phyloP scores from a whole-genome alignment of 2,797 vertebrate species.

The Lepus townsendii region DNA sequence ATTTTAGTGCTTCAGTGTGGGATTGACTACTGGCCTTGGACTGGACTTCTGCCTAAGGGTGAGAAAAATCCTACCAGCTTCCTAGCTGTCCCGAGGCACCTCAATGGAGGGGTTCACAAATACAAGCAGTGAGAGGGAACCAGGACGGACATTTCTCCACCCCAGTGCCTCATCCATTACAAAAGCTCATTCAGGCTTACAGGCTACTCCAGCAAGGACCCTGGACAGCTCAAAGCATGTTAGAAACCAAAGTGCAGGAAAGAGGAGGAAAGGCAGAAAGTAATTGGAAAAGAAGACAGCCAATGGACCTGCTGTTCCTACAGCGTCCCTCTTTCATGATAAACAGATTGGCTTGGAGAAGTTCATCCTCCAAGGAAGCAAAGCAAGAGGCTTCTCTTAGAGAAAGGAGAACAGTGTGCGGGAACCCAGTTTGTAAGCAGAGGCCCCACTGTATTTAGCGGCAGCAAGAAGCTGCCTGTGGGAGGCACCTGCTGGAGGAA shows the following conservation, averaged over 20 bases:
- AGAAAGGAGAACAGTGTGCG: neutral
- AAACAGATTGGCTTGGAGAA: neutral
- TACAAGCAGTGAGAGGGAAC: neutral
- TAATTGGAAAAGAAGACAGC: neutral
- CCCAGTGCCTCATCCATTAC: too few species aligned
- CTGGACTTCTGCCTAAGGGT: neutral
- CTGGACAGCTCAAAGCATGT: constrained; percentile 82
- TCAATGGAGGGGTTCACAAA: neutral
- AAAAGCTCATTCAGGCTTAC: neutral
- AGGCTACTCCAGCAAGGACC: constrained; percentile 72
- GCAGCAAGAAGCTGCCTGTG: neutral
- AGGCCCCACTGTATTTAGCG: neutral
- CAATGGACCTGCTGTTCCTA: neutral
- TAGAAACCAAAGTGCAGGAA: neutral
- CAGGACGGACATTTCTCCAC: neutral
- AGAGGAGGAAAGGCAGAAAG: neutral
- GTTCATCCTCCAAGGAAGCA: constrained; percentile 24
- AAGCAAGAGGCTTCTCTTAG: constrained; percentile 10
- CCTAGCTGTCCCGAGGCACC: neutral
- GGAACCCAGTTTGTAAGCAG: neutral
- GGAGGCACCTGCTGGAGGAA: neutral
- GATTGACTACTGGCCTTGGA: neutral
- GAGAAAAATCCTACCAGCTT: neutral
- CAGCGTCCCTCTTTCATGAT: neutral
- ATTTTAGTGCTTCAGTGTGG: neutral